Evolutionary conservation across 1,140 invertebrate genomes (phyloP).

Genomic region (Sipha flava): DNA sequence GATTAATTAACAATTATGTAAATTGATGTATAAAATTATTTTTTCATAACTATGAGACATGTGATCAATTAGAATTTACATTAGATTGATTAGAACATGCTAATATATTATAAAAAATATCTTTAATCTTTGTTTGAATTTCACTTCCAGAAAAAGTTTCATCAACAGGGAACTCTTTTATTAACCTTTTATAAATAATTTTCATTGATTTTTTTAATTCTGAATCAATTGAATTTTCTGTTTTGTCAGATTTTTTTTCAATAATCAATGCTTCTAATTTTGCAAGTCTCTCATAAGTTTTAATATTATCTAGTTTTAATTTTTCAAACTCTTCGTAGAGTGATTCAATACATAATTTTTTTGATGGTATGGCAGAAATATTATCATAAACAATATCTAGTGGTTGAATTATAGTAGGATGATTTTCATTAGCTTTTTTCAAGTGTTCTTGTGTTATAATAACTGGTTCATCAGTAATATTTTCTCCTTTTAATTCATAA

Average conservation of each 20-base stretch:
- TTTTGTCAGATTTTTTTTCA: not conserved
- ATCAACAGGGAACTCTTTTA: not conserved
- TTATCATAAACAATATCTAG: not conserved
- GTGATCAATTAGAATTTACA: too few species aligned
- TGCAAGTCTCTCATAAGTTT: not conserved
- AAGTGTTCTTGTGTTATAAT: not conserved
- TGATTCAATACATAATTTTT: not conserved
- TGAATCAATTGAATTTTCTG: not conserved
- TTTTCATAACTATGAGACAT: too few species aligned
- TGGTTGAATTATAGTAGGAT: not conserved
- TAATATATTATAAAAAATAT: not conserved
- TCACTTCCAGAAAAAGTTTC: constrained; percentile 12
- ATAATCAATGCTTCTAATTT: constrained; percentile 7
- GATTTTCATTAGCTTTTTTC: not conserved
- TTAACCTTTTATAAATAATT: not conserved
- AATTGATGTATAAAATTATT: too few species aligned
- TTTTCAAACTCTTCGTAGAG: not conserved
- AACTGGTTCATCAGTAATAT: not conserved
- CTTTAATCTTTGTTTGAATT: not conserved
- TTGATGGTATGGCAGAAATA: not conserved
- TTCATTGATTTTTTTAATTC: not conserved
- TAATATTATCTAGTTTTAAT: not conserved
- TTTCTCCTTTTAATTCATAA: not conserved
- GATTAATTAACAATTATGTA: not conserved
- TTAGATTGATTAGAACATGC: not conserved